Base-by-base conservation (phyloP, 23 tunicate genomes). In the Botrylloides violaceus region DNA sequence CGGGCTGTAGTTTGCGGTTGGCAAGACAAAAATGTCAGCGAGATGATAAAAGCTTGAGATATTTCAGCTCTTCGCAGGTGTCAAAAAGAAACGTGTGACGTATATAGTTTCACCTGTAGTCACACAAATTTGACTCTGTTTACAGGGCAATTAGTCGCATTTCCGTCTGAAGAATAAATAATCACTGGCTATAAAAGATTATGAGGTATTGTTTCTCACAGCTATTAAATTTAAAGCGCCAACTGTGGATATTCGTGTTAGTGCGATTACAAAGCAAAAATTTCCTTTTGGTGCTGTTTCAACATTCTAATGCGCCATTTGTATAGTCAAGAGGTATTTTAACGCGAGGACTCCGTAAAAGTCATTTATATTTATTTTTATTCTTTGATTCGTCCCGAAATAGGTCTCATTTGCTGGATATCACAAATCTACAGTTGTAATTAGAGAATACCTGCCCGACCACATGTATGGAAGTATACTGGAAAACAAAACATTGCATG, bases 41-140 rank as follows among this genome's bases (percentile, higher is more conserved):
- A 43, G 15, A 9, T 15, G 53, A 7, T 15, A 43, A 43, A 43
- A 43, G 53, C 53, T 43, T 43, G 9, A 9, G 15, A 43, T 9
- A 43, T 43, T 43, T 15, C 53, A 15, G 15, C 12, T 15, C 53
- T 9, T 43, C 53, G 53, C 53, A 43, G 53, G 53, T 43, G 53
- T 43, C 12, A 7, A 43, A 7, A n/a, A n/a, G n/a, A n/a, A 15
- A 43, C 53, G 9, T 43, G 53, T 43, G 53, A 43, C 53, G 53
- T 43, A n/a, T n/a, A n/a, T n/a, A 43, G 53, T 43, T 43, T 43
- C 53, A 43, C 53, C 53, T 43, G 53, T 43, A 43, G 53, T 43
- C 53, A 15, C 12, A 9, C 53, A 15, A 43, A 43, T 43, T 43
- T 15, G 15, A 43, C 53, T 15, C 9, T 43, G 53, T 43, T 43